Conservation (phyloP, 2,888 invertebrate species). For the Hirtodrosophila alboralis region DNA sequence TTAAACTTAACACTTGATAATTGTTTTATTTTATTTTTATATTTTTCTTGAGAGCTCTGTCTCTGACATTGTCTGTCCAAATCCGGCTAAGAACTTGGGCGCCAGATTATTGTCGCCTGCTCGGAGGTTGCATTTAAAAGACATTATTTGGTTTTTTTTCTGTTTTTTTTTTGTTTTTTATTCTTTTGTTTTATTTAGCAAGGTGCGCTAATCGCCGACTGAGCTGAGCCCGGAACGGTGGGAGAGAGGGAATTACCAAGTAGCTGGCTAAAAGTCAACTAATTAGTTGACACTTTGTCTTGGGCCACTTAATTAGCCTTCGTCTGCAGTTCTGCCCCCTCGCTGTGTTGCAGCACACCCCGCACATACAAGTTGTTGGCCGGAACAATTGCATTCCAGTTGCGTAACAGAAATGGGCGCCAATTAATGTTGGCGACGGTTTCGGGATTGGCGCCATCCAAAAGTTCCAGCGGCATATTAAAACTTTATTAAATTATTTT, state of each 20-base stretch:
- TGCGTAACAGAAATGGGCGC: constrained; percentile 76
- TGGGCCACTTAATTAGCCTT: constrained; percentile 73
- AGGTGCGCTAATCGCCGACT: constrained; percentile 76
- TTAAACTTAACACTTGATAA: constrained; percentile 28
- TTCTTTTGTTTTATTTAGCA: constrained; percentile 58
- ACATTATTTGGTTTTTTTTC: constrained; percentile 56
- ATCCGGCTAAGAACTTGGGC: constrained; percentile 64
- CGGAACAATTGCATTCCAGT: constrained; percentile 77
- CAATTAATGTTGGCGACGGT: constrained; percentile 69
- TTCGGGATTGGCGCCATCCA: constrained; percentile 49
- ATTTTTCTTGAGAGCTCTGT: constrained; percentile 30
- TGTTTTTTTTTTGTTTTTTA: no score
- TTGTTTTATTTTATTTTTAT: no score
- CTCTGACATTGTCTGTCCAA: constrained; percentile 34
- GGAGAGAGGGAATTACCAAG: no score
- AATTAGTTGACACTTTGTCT: constrained; percentile 77
- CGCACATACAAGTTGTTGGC: constrained; percentile 75
- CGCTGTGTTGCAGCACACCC: constrained; percentile 61
- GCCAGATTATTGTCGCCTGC: constrained; percentile 54
- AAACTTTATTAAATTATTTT: no score
- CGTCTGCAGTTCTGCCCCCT: constrained; percentile 9
- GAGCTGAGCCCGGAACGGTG: constrained; percentile 55
- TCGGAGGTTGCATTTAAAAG: constrained; percentile 51
- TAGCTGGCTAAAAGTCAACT: constrained; percentile 68
- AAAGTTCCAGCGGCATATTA: constrained; percentile 64